These are phyloP conservation scores for Trichonephila clavata DNA, from an alignment of 1,140 invertebrate species.

Conservation along the genomic window DNA sequence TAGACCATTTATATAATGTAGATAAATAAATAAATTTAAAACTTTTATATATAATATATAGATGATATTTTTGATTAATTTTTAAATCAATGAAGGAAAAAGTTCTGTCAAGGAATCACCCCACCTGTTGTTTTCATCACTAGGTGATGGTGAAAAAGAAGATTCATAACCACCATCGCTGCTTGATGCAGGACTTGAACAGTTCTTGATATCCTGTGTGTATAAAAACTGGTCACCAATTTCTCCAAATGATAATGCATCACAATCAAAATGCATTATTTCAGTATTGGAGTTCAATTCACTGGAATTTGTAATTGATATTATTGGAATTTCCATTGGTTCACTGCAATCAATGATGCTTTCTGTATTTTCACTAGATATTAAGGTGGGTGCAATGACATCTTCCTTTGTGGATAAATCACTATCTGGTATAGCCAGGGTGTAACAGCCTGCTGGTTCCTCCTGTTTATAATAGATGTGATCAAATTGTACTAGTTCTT, in stretches of 20 bases:
- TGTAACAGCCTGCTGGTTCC: neutral
- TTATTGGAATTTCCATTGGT: constrained; percentile 22
- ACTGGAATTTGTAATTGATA: constrained; percentile 26
- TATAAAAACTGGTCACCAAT: constrained; percentile 8
- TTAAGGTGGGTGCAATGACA: neutral
- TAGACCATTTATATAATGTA: constrained; percentile 1
- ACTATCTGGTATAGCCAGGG: neutral
- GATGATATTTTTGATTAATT: neutral
- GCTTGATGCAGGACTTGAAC: constrained; percentile 36
- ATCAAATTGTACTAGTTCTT: constrained; percentile 78
- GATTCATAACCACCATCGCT: constrained; percentile 77
- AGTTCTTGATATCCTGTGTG: neutral
- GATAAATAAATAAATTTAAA: constrained; percentile 47
- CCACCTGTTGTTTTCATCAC: constrained; percentile 59
- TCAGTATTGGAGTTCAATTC: neutral
- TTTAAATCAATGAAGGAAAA: constrained; percentile 77
- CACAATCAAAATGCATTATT: constrained; percentile 2
- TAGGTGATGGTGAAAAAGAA: constrained; percentile 54
- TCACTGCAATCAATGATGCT: neutral
- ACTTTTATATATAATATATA: constrained; percentile 31
- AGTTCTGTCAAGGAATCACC: constrained; percentile 77
- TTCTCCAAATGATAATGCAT: neutral
- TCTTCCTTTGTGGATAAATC: constrained; percentile 63
- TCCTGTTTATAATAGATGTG: constrained; percentile 77
- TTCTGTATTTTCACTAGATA: neutral